Percentiles rank a stretch among this genome's conserved stretches.
phyloP scores from a whole-genome alignment of 2,797 vertebrate genomes.

The Ammospiza maritima region DNA sequence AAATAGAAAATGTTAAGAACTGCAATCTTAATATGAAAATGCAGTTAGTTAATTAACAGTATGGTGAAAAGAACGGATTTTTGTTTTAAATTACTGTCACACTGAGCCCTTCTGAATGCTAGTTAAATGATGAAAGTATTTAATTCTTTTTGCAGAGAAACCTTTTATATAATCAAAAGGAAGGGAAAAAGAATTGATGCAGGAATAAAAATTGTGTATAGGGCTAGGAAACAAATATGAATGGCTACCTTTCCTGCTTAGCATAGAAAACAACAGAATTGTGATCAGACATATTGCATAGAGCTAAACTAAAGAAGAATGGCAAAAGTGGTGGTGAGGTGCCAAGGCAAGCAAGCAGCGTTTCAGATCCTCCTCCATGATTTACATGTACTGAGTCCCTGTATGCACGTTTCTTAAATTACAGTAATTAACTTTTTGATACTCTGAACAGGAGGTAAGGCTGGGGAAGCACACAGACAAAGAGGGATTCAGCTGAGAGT shows the following conservation, averaged over 20 bases:
- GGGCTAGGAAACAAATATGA: not conserved
- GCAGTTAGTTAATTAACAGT: not conserved
- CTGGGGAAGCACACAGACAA: not conserved
- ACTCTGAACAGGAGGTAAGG: not conserved
- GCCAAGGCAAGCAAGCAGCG: not conserved
- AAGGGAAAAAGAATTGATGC: not conserved
- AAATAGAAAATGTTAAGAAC: not conserved
- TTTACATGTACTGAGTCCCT: not conserved
- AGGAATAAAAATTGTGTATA: not conserved
- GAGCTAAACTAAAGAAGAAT: not conserved
- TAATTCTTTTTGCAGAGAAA: not conserved
- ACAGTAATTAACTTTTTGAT: conserved; percentile 31
- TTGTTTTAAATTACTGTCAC: not conserved
- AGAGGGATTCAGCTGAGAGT: not conserved
- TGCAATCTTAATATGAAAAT: not conserved
- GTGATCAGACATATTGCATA: not conserved
- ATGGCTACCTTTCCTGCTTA: not conserved
- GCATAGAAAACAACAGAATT: not conserved
- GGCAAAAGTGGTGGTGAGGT: not conserved
- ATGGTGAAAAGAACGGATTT: not conserved
- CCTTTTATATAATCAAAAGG: not conserved
- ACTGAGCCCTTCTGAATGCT: not conserved
- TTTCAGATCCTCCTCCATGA: not conserved
- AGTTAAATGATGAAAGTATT: not conserved
- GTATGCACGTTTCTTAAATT: not conserved